Evolutionary conservation across 2,113 vertebrate species (phyloP), one percentile per base, ranked within the genome.

Genomic region (Alethe diademata): DNA sequence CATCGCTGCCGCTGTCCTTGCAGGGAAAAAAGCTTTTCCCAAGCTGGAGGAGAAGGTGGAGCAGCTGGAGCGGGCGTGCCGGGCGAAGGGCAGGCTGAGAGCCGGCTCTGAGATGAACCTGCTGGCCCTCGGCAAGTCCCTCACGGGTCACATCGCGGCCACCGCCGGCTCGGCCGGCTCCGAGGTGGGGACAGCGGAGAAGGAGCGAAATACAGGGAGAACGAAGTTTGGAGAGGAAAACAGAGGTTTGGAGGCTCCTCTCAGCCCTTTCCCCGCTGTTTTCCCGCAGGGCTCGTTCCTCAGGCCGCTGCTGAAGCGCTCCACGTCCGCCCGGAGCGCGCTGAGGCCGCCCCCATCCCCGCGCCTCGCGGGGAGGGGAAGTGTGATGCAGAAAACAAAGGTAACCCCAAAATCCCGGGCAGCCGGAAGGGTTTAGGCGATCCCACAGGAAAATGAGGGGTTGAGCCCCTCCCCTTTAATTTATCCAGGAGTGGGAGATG

Each of bases 61-160:
- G 88, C 98, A 98, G 95, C 96, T 98, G 93, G 98, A 99, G 71
- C 92, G 97, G 73, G 91, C 98, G 1, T 97, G 97, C 66, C 92
- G 69, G 7, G 69, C 67, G 29, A 70, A 93, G 22, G 95, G 97
- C 62, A 97, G 91, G 87, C 93, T 98, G 81, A 97, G 97, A 74
- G 97, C 98, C 0, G 98, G 97, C 57, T 99, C 98, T 7, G 98
- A 99, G 96, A 95, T 97, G 90, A 98, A 98, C 97, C 97, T 99
- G 78, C 61, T 97, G 47, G 96, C 93, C 33, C 95, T 97, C 0
- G 88, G 92, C 3, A 98, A 93, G 85, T 97, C 97, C 0, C 96
- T 97, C 82, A 98, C 98, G 54, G 93, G 92, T 15, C 98, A 97
- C 95, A 91, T 98, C 97, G 75, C 98, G 47, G 14, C 98, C 98